These are phyloP conservation scores for Varecia variegata DNA, from an alignment of 2,797 vertebrate species.

Conservation along the genomic window DNA sequence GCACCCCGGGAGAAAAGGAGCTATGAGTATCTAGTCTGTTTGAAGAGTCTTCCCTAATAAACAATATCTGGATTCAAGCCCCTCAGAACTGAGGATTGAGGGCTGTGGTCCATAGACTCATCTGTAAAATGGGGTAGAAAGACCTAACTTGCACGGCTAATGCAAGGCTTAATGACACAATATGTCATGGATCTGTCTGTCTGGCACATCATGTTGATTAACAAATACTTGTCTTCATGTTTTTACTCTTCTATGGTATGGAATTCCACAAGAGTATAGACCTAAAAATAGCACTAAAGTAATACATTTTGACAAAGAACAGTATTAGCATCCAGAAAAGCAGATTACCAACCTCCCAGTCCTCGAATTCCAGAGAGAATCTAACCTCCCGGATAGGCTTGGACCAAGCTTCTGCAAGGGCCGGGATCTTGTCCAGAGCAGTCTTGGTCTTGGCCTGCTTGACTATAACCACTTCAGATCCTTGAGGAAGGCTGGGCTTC, in stretches of 20 bases:
- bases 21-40: neutral
- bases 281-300: neutral
- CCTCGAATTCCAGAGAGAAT: neutral
- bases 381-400: rapidly evolving
- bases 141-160: neutral
- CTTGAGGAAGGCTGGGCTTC: neutral
- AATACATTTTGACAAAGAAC: neutral
- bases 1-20: neutral
- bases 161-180: neutral
- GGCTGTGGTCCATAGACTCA: rapidly evolving
- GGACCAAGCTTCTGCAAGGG: neutral
- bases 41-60: neutral
- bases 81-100: neutral
- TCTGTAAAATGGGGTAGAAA: neutral
- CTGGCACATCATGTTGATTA: neutral
- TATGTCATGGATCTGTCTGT: neutral
- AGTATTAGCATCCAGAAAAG: neutral
- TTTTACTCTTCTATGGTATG: neutral
- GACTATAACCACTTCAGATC: too few relatives aligned
- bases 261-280: neutral
- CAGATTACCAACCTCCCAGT: rapidly evolving
- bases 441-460: neutral
- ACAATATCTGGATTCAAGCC: neutral
- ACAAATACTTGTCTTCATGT: neutral
- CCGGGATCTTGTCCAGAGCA: rapidly evolving